Base-by-base conservation (phyloP, 2,113 vertebrate species). In the Nannobrachium achirus region DNA sequence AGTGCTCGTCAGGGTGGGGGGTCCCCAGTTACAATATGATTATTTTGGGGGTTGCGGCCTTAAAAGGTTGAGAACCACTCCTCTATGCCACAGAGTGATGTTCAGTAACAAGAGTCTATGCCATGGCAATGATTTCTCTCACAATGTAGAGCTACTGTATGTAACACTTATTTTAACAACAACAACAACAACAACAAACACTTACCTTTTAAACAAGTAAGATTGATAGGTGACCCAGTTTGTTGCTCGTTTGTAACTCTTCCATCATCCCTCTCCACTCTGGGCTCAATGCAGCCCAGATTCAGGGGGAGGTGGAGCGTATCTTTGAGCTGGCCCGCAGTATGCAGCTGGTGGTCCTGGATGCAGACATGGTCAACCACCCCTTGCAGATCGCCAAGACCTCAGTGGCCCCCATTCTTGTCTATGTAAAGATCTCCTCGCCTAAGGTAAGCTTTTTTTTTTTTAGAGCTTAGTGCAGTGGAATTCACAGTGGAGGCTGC, bases 291-390 rank as follows among this genome's bases (percentile, higher is more conserved):
- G 25, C 25, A 33, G 25, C 25, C 69, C 96, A 98, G 93, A 97
- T 99, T 83, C 98, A 99, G 80, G 97, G 98, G 78, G 98, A 99
- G 92, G 97, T 98, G 52, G 98, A 99, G 85, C 94, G 98, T 19
- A 98, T 99, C 89, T 99, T 99, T 92, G 98, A 99, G 88, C 92
- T 99, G 51, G 96, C 96, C 49, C 95, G 96, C 83, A 98, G 96
- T 63, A 56, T 99, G 76, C 98, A 99, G 82, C 87, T 99, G 79
- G 95, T 99, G 44, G 88, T 99, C 68, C 92, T 99, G 64, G 98
- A 99, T 59, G 96, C 97, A 1, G 98, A 99, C 85, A 98, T 97
- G 16, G 93, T 99, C 84, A 99, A 98, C 88, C 96, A 98, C 77
- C 98, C 98, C 44, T 89, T 97, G 56, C 98, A 99, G 82, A 94